Evolutionary conservation across 1,140 invertebrate species (phyloP), one percentile per base, ranked within the genome.

Genomic region (Cyclargus thomasi): DNA sequence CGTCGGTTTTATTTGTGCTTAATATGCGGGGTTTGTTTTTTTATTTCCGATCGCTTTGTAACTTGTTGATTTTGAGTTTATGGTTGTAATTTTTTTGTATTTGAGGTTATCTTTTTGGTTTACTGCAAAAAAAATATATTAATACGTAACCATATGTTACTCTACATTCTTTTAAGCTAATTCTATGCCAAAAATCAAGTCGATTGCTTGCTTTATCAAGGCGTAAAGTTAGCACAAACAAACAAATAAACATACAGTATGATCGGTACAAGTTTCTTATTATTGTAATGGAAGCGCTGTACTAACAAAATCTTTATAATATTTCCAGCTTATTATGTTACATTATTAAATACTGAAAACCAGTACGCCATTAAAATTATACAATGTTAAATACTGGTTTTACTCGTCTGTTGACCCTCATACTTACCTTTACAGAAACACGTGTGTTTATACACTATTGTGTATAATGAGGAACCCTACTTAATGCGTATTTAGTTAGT

Each of bases 391-490:
- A 47, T 47, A 47, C 39, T 47, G 39, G 39, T 47, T 47, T 47
- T 47, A 47, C 39, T 47, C 39, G 39, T 47, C 10, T 47, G 39
- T 47, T 47, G 39, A 11, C 39, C 39, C 39, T 14, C 39, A 47
- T 8, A 47, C 1, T 47, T 29, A 29, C 29, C 29, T 11, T 47
- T 47, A 47, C 11, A 47, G 29, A 47, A 47, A 11, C 39, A 47
- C 39, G 39, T 47, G 39, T 47, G 39, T 47, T n/a, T n/a, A n/a
- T n/a, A n/a, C n/a, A n/a, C 39, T 47, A 47, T 47, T 47, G 11
- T 47, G 39, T 20, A 8, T 21, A 59, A 59, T 59, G 20, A 59
- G 55, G 55, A 59, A 59, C 55, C 55, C 55, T 20, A 55, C 53
- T 59, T 20, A 59, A 1, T 59, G 20, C 17, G 10, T 59, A 59